phyloP scores from a whole-genome alignment of 1,140 invertebrate genomes.

The Galendromus occidentalis region DNA sequence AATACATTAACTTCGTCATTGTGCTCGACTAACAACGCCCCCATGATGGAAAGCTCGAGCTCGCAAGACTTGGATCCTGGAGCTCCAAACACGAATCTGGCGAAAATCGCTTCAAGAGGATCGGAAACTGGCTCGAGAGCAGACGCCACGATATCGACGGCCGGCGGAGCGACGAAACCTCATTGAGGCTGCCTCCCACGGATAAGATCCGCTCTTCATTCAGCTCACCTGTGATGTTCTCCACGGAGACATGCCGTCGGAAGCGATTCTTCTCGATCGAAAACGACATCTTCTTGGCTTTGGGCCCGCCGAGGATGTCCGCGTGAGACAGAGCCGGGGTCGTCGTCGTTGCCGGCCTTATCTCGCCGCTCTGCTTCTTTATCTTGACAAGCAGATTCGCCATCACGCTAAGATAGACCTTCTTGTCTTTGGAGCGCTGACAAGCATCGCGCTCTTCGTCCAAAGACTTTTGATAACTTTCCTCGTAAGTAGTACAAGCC shows the following conservation, averaged over 20 bases:
- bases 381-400: not conserved
- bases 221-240: slow-evolving; percentile 19
- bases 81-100: too few relatives aligned
- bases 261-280: slow-evolving; percentile 36
- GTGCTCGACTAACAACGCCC: slow-evolving; percentile 1
- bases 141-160: too few relatives aligned
- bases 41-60: too few relatives aligned
- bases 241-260: slow-evolving; percentile 16
- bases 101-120: too few relatives aligned
- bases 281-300: slow-evolving; percentile 41
- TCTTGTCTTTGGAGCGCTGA: not conserved
- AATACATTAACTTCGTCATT: too few relatives aligned
- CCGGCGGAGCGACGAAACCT: too few relatives aligned
- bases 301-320: slow-evolving; percentile 41
- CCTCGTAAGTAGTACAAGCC: slow-evolving; percentile 1
- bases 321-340: slow-evolving; percentile 36
- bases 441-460: not conserved
- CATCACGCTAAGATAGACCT: not conserved
- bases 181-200: too few relatives aligned
- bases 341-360: not conserved
- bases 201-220: not conserved
- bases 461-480: slow-evolving; percentile 2
- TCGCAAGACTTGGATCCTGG: too few relatives aligned
- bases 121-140: too few relatives aligned
- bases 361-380: not conserved